Evolutionary conservation across 2,797 vertebrate genomes (phyloP), one percentile per base, ranked within the genome.

Genomic region (Acanthopagrus latus): DNA sequence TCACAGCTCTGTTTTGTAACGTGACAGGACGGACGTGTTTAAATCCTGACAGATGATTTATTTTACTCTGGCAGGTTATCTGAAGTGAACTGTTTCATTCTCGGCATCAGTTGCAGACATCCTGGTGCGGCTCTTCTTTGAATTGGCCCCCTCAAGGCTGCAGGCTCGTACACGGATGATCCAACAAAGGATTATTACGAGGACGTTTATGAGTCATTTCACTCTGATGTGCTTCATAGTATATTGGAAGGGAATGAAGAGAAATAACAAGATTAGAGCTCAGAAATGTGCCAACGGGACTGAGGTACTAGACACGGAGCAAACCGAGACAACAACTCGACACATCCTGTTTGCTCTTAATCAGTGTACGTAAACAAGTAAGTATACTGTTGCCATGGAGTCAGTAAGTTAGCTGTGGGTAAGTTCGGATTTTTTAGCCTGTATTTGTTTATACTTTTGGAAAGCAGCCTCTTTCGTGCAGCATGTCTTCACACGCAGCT

Each of bases 171-270:
- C 11, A 20, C 20, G 51, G 51, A 55, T 21, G 56, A 56, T 62
- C 43, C 21, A 12, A 63, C 43, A 29, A 43, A 4, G 3, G 57
- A 51, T 7, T 27, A 17, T 20, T 55, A 74, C 59, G 14, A 68
- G 57, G 55, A 54, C 44, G 29, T 68, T 68, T 20, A 44, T 16
- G 51, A 74, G 29, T 73, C 51, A 17, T 67, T 77, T 71, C 56
- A 38, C 72, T 72, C 17, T 57, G 64, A 69, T 25, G 50, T 33
- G 66, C 10, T 85, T 55, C 25, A 57, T 33, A 33, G 50, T 81
- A 66, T 29, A 74, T 50, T 23, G n/a, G 9, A 48, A 44, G 51
- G 13, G 51, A 64, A 38, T 44, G 44, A 71, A 25, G 65, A 60
- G 47, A n/a, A 48, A 7, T 14, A 70, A 60, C 0, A 55, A 43